Evolutionary conservation across 2,113 vertebrate species (phyloP).

Genomic region (Callorhinus ursinus): DNA sequence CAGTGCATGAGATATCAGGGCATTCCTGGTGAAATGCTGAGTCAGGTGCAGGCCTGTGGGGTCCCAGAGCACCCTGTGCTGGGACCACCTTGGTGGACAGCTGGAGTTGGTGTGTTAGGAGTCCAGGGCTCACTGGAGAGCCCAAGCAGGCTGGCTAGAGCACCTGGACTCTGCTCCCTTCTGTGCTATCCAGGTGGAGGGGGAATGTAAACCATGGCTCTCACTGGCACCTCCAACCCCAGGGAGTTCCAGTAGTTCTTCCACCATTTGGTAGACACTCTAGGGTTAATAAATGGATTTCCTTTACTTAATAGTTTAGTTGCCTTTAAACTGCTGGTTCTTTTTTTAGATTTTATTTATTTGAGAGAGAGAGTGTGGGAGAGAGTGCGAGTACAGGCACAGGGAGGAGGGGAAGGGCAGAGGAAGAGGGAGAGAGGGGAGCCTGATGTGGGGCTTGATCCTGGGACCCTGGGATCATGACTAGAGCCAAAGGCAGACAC

Average conservation of each 20-base stretch:
- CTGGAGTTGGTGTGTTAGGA: not conserved
- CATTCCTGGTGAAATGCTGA: not conserved
- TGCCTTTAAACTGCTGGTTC: not conserved
- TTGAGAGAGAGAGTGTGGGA: too few relatives aligned
- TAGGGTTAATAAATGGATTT: not conserved
- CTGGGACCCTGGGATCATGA: not conserved
- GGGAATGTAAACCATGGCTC: not conserved
- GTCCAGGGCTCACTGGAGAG: not conserved
- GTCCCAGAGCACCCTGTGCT: not conserved
- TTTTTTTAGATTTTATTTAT: too few relatives aligned
- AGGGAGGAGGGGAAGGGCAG: not conserved
- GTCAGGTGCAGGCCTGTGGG: not conserved
- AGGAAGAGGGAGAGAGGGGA: not conserved
- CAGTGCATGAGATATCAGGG: not conserved
- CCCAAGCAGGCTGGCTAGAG: not conserved
- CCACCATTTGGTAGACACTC: not conserved
- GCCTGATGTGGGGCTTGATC: not conserved
- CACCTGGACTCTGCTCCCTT: not conserved
- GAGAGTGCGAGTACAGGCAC: not conserved
- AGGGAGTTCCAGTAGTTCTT: not conserved
- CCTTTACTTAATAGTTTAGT: not conserved
- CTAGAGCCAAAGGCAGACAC: not conserved
- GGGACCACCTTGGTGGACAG: not conserved
- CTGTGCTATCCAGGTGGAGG: not conserved
- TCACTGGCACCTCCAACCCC: not conserved